Conservation (phyloP, 2,888 invertebrate genomes). For the Drosophila mimetica region DNA sequence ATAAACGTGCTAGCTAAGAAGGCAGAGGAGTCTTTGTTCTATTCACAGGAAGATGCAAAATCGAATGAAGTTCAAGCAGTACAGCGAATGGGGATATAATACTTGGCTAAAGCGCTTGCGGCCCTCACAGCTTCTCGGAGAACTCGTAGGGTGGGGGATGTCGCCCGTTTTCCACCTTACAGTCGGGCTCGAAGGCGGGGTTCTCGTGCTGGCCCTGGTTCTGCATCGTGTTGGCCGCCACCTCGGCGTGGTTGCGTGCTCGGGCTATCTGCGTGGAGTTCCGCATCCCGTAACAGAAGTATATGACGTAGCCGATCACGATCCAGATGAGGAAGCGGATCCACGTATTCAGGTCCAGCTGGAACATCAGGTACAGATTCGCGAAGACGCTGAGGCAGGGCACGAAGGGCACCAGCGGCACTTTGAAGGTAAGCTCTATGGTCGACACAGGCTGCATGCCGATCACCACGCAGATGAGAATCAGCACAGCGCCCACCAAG, state of each 20-base stretch:
- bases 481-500: slow-evolving; percentile 85
- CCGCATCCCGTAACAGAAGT: slow-evolving; percentile 93
- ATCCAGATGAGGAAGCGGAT: slow-evolving; percentile 95
- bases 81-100: slow-evolving; percentile 13
- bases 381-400: slow-evolving; percentile 93
- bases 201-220: slow-evolving; percentile 69
- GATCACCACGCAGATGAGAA: slow-evolving; percentile 87
- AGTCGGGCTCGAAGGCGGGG: slow-evolving; percentile 78
- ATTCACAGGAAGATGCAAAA: slow-evolving; percentile 36
- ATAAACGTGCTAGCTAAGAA: slow-evolving; percentile 59
- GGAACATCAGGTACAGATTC: slow-evolving; percentile 96
- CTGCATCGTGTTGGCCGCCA: slow-evolving; percentile 55
- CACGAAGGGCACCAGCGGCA: slow-evolving; percentile 93
- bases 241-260: slow-evolving; percentile 81
- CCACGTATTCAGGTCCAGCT: slow-evolving; percentile 94
- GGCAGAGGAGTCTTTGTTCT: slow-evolving; percentile 42
- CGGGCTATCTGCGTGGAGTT: slow-evolving; percentile 87
- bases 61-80: slow-evolving; percentile 24
- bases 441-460: slow-evolving; percentile 89
- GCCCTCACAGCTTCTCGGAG: slow-evolving; percentile 63
- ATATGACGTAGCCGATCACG: slow-evolving; percentile 92
- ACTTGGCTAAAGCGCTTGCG: slow-evolving; percentile 5
- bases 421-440: slow-evolving; percentile 89
- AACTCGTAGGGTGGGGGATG: slow-evolving; percentile 39
- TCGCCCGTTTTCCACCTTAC: slow-evolving; percentile 74